These are phyloP conservation scores for Papilio polytes DNA, from an alignment of 1,140 invertebrate genomes.

Conservation along the genomic window DNA sequence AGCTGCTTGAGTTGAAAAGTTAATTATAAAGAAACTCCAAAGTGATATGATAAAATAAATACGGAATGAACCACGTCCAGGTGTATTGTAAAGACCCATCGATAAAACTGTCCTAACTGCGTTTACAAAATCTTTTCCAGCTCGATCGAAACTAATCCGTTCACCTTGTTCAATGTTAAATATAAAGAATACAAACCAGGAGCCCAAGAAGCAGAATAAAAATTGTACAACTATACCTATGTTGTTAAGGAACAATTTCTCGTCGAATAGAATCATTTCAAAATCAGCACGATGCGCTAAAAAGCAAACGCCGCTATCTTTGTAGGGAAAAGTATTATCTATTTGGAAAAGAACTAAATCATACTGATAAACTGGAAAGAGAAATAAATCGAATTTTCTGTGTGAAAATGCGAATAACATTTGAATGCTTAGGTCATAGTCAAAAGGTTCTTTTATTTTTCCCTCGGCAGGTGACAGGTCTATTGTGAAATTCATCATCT, in stretches of 20 bases:
- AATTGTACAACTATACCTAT: constrained; percentile 52
- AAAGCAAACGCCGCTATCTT: constrained; percentile 75
- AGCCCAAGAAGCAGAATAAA: constrained; percentile 60
- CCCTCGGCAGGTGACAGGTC: constrained; percentile 57
- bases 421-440: constrained; percentile 66
- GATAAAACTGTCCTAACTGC: constrained; percentile 63
- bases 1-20: constrained; percentile 73
- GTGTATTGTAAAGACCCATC: constrained; percentile 62
- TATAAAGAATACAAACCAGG: constrained; percentile 67
- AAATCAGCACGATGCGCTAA: constrained; percentile 67
- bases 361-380: constrained; percentile 72
- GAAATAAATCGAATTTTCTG: constrained; percentile 67
- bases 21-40: constrained; percentile 76
- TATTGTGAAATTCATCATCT: constrained; percentile 71
- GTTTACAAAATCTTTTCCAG: constrained; percentile 72
- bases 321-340: constrained; percentile 65
- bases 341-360: constrained; percentile 66
- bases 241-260: constrained; percentile 58
- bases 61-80: constrained; percentile 59
- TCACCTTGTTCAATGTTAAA: constrained; percentile 59
- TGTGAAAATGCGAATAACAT: constrained; percentile 64
- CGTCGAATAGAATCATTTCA: constrained; percentile 68
- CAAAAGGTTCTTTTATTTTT: constrained; percentile 59
- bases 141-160: constrained; percentile 59
- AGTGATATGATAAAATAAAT: constrained; percentile 65